Percentiles rank a stretch among this genome's conserved stretches.
These are phyloP conservation scores for Ciona savignyi DNA, from an alignment of 23 tunicate genomes.

Conservation along the genomic window DNA sequence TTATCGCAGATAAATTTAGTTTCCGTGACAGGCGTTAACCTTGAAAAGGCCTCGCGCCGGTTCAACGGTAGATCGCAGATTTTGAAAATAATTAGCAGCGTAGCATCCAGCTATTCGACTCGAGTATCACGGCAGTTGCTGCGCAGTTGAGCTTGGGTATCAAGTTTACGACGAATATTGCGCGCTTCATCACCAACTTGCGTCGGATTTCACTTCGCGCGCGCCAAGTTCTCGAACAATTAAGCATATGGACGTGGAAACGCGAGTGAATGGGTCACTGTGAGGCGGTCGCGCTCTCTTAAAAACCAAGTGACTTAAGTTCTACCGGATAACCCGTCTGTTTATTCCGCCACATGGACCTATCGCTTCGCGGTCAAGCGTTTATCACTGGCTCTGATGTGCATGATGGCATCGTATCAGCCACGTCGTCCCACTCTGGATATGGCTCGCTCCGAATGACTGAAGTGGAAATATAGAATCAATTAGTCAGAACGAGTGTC, in stretches of 20 bases:
- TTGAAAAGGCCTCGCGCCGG: not conserved
- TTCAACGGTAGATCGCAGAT: not conserved
- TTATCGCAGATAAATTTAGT: not conserved
- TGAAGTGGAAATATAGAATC: not conserved
- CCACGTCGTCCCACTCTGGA: not conserved
- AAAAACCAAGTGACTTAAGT: not conserved
- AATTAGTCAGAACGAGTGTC: not conserved
- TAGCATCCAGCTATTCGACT: not conserved
- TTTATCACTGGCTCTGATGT: not conserved
- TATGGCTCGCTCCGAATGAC: not conserved
- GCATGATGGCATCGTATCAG: not conserved
- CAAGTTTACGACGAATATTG: not conserved
- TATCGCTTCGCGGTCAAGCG: not conserved
- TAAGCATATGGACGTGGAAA: not conserved
- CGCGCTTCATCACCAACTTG: not conserved
- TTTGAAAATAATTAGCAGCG: not conserved
- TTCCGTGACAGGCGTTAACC: not conserved
- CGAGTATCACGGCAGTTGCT: not conserved
- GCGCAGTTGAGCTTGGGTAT: not conserved
- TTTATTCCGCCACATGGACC: not conserved
- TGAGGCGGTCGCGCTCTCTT: not conserved
- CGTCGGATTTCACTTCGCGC: not conserved
- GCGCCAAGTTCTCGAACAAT: not conserved
- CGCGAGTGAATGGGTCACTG: not conserved
- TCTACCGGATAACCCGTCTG: slow-evolving; percentile 1